Percentiles rank a stretch among this genome's conserved stretches.
These are phyloP conservation scores for Gorsachius goisagi DNA, from an alignment of 2,113 vertebrate genomes.

Conservation along the genomic window DNA sequence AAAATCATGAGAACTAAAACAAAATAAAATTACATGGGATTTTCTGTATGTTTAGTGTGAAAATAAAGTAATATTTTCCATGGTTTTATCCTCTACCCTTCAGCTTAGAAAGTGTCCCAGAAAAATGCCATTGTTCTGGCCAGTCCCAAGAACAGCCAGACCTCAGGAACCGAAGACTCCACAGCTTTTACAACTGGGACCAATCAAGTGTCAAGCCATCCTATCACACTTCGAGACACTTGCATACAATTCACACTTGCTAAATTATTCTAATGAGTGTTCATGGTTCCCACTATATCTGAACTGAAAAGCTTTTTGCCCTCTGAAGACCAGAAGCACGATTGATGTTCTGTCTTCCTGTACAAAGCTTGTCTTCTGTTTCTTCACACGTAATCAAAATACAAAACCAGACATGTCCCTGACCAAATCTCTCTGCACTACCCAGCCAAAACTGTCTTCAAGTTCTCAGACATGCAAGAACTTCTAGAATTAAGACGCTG, in stretches of 20 bases:
- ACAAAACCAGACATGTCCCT: not conserved
- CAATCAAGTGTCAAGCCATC: not conserved
- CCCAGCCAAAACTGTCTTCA: not conserved
- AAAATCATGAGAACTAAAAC: not conserved
- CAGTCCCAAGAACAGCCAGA: not conserved
- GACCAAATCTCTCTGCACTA: not conserved
- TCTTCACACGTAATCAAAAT: not conserved
- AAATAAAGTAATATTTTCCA: not conserved
- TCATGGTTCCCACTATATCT: not conserved
- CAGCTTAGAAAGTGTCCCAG: not conserved
- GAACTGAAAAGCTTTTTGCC: not conserved
- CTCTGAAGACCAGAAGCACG: not conserved
- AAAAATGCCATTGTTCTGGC: not conserved
- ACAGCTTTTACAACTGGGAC: not conserved
- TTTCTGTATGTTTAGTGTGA: not conserved
- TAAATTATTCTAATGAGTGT: not conserved
- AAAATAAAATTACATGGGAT: not conserved
- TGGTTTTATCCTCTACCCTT: not conserved
- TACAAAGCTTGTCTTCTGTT: not conserved
- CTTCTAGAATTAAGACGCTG: not conserved
- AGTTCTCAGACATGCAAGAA: not conserved
- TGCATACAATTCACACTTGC: not conserved
- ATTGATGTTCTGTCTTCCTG: not conserved
- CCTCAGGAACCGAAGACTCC: not conserved
- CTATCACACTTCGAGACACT: not conserved